These are phyloP conservation scores for Sylvicola fuscatus DNA, from an alignment of 2,888 invertebrate species.

Conservation along the genomic window DNA sequence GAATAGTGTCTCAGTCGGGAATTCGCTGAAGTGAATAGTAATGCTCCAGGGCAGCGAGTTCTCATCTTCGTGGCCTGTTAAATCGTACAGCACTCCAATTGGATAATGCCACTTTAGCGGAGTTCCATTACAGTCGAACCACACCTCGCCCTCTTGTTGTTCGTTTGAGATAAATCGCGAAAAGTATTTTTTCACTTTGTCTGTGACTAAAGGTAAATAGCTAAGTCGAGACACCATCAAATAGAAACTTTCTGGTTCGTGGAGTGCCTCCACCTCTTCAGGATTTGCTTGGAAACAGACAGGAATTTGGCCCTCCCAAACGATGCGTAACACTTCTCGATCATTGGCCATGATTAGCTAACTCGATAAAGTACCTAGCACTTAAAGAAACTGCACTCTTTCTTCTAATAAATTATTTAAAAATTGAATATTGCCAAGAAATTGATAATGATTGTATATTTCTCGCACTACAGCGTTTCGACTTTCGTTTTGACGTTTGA, in stretches of 20 bases:
- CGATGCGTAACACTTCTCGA: constrained; percentile 78
- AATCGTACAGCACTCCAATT: constrained; percentile 77
- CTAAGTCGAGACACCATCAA: constrained; percentile 83
- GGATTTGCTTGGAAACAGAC: constrained; percentile 77
- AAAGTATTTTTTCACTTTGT: constrained; percentile 86
- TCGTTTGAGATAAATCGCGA: constrained; percentile 59
- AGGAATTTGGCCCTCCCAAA: constrained; percentile 92
- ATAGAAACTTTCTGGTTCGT: constrained; percentile 82
- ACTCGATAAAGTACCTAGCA: too few species aligned
- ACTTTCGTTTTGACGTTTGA: too few species aligned
- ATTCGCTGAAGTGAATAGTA: constrained; percentile 86
- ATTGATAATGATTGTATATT: too few species aligned
- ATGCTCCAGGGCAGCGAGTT: constrained; percentile 73
- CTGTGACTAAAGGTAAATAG: constrained; percentile 87
- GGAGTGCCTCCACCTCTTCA: constrained; percentile 73
- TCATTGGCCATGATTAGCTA: constrained; percentile 89
- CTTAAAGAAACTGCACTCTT: too few species aligned
- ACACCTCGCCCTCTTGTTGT: constrained; percentile 72
- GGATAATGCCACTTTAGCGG: constrained; percentile 81
- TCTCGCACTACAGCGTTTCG: too few species aligned
- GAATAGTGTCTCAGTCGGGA: constrained; percentile 76
- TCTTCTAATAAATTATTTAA: too few species aligned
- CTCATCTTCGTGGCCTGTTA: constrained; percentile 43
- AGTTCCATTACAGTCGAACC: constrained; percentile 83
- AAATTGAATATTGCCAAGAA: too few species aligned